Base-by-base conservation (phyloP, 2,113 vertebrate genomes). In the Galemys pyrenaicus region DNA sequence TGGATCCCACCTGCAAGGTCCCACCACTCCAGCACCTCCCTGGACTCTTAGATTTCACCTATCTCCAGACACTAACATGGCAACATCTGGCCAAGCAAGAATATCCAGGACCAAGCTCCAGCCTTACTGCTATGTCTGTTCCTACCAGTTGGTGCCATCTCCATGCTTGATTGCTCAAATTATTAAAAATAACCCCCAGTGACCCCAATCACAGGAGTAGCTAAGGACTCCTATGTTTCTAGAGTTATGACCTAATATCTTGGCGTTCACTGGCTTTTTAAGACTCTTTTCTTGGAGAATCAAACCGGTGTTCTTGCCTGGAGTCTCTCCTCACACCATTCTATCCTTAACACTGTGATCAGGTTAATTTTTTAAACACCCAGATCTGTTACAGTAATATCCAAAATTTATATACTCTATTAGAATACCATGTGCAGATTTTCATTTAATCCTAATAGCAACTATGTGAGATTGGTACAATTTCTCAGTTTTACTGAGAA, bases 391-490 rank as follows among this genome's bases (percentile, higher is more conserved):
- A 87, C 12, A 39, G 49, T 8, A 86, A 91, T 15, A 85, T 9
- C 30, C 10, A 24, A 51, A n/a, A 22, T 17, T 16, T 19, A 58
- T 26, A 5, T 15, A 22, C 0, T 3, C 0, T 49, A n/a, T 35
- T 71, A 82, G 22, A 87, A 65, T 91, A 62, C 32, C n/a, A 60
- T 24, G 7, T 26, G 32, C 13, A 65, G 37, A 95, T 75, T 88
- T 56, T 39, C 9, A 46, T 75, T 67, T 10, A 46, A 60, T 64
- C 30, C 26, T 81, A 54, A n/a, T 0, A 32, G 1, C 10, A 64
- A 49, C 37, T 44, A 1, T 37, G 51, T 41, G 79, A 75, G 3
- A 64, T 35, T 20, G 32, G 10, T 2, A 46, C 26, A 71, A 81
- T 30, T 20, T 67, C 49, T 44, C 24, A 9, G 2, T 32, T 19